Evolutionary conservation across 2,113 vertebrate genomes (phyloP).

Genomic region (Lucifuga dentata): DNA sequence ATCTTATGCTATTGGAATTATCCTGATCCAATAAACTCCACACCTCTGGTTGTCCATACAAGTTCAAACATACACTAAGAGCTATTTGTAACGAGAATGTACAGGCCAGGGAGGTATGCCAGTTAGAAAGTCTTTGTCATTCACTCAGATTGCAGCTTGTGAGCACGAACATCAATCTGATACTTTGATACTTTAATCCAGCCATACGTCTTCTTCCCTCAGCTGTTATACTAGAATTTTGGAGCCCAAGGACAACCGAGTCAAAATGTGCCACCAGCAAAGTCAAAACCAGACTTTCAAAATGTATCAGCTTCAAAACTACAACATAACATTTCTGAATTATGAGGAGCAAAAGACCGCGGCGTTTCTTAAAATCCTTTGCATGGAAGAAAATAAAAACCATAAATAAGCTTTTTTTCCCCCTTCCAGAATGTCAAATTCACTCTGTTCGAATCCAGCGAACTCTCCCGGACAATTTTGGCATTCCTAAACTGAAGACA

Average conservation of each 20-base stretch:
- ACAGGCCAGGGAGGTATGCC: not conserved
- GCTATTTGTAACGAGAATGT: conserved; percentile 2
- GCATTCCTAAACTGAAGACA: not conserved
- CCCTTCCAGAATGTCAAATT: conserved; percentile 8
- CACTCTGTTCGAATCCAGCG: conserved; percentile 10
- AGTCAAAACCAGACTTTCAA: conserved; percentile 35
- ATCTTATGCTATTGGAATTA: conserved; percentile 28
- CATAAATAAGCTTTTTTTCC: conserved; percentile 18
- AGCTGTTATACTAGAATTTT: not conserved
- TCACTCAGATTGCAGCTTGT: not conserved
- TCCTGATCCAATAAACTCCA: conserved; percentile 32
- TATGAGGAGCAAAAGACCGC: conserved; percentile 14
- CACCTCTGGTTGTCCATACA: conserved; percentile 14
- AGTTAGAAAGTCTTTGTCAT: not conserved
- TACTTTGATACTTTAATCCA: not conserved
- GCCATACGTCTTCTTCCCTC: not conserved
- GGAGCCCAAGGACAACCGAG: not conserved
- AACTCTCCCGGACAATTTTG: conserved; percentile 3
- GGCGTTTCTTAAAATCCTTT: not conserved
- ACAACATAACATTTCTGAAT: conserved; percentile 33
- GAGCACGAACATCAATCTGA: too few relatives aligned
- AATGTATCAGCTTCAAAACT: conserved; percentile 15
- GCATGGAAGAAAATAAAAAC: conserved; percentile 19
- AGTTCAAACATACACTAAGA: conserved; percentile 49
- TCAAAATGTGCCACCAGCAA: conserved; percentile 1